Evolutionary conservation across 1,140 invertebrate genomes (phyloP).

Genomic region (Cotesia vestalis): DNA sequence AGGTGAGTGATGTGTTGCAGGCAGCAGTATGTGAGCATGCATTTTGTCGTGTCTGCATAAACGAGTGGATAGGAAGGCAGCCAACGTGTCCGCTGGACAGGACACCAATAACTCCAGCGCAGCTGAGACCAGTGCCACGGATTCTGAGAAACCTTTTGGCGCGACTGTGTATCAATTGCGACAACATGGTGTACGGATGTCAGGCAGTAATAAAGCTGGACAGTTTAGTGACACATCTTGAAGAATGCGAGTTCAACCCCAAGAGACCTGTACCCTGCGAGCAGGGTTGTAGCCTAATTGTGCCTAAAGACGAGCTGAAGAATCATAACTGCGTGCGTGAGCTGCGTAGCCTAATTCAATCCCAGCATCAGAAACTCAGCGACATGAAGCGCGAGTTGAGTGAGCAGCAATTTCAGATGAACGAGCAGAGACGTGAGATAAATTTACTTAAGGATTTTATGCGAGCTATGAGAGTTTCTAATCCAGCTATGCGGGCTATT

Average conservation of each 20-base stretch:
- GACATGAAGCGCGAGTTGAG: constrained; percentile 86
- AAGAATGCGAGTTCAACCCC: constrained; percentile 94
- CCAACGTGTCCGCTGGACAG: constrained; percentile 94
- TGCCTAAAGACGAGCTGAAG: constrained; percentile 94
- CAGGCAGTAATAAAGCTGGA: constrained; percentile 86
- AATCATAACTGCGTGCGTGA: constrained; percentile 94
- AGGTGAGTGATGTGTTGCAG: constrained; percentile 69
- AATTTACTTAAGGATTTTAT: constrained; percentile 91
- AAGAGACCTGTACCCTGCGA: constrained; percentile 93
- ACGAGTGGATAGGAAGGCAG: constrained; percentile 92
- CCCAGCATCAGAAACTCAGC: constrained; percentile 84
- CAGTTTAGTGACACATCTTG: constrained; percentile 80
- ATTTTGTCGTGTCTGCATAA: constrained; percentile 92
- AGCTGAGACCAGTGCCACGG: constrained; percentile 88
- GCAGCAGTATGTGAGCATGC: constrained; percentile 95
- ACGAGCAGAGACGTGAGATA: constrained; percentile 88
- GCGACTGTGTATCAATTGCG: constrained; percentile 87
- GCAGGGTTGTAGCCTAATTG: constrained; percentile 89
- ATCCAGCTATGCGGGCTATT: constrained; percentile 88
- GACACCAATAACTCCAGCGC: constrained; percentile 84
- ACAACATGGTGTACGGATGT: constrained; percentile 90
- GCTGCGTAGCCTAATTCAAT: constrained; percentile 82
- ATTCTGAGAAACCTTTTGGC: constrained; percentile 91
- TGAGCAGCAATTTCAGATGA: constrained; percentile 86
- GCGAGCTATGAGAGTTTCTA: constrained; percentile 87